Conservation (phyloP, 2,888 invertebrate species). For the Steromphala cineraria region DNA sequence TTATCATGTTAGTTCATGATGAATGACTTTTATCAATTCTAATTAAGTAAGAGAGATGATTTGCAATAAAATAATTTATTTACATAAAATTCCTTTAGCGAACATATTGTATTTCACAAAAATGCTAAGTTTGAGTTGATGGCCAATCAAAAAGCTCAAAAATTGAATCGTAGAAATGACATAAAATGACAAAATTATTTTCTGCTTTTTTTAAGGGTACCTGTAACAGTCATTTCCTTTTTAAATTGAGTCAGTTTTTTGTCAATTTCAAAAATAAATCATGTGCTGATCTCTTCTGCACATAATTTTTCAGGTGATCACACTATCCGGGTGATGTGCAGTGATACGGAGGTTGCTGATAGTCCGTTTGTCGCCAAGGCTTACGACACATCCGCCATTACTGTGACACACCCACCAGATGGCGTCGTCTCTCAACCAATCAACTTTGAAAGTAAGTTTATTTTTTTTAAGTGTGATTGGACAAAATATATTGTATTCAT, state of each 20-base stretch:
- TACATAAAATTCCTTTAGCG: no score
- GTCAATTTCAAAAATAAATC: no score
- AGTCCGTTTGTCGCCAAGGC: constrained; percentile 97
- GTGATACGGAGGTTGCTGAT: constrained; percentile 83
- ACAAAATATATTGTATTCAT: background rate
- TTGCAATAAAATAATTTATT: no score
- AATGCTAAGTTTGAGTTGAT: no score
- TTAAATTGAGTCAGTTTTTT: no score
- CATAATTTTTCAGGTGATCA: constrained; percentile 77
- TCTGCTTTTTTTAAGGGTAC: no score
- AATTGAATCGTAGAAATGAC: background rate
- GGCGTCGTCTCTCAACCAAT: constrained; percentile 93
- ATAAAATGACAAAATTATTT: no score
- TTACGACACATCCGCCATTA: constrained; percentile 80
- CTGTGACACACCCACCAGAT: constrained; percentile 90
- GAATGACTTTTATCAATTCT: no score
- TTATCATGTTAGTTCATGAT: no score
- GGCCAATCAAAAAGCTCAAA: background rate
- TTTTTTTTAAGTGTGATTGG: background rate
- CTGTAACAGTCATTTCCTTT: no score
- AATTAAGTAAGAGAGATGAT: no score
- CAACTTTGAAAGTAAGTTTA: constrained; percentile 91
- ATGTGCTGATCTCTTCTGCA: background rate
- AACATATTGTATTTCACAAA: no score
- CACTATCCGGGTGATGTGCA: constrained; percentile 73